Evolutionary conservation across 2,797 vertebrate genomes (phyloP).

Genomic region (Echiichthys vipera): DNA sequence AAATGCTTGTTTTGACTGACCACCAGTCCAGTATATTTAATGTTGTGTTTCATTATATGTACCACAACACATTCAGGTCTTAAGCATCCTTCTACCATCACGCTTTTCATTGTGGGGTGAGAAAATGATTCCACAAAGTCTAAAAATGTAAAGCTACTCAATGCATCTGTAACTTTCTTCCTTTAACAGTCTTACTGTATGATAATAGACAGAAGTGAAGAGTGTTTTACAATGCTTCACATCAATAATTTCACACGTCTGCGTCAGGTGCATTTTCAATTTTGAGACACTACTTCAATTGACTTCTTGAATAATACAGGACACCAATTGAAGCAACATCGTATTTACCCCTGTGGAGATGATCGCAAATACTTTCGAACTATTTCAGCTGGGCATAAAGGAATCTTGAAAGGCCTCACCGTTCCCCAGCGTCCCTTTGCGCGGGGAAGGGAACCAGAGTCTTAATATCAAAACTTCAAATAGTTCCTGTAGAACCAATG

Average conservation of each 20-base stretch:
- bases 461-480: constrained; percentile 87
- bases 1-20: too few relatives aligned
- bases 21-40: too few relatives aligned
- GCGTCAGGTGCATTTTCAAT: constrained; percentile 70
- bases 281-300: constrained; percentile 73
- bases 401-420: constrained; percentile 80
- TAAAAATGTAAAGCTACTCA: constrained; percentile 26
- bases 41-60: background rate
- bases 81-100: background rate
- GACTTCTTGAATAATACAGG: constrained; percentile 78
- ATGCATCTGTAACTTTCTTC: constrained; percentile 38
- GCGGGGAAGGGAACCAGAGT: constrained; percentile 76
- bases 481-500: constrained; percentile 85
- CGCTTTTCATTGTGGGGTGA: background rate
- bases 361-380: constrained; percentile 81
- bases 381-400: constrained; percentile 81
- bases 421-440: constrained; percentile 79
- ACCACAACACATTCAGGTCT: background rate
- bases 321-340: constrained; percentile 69
- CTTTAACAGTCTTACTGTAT: constrained; percentile 49
- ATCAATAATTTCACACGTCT: constrained; percentile 76
- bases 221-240: constrained; percentile 65
- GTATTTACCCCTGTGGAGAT: constrained; percentile 78
- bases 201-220: constrained; percentile 52
- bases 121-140: constrained; percentile 39